phyloP scores from a whole-genome alignment of 64 coral and sea anemone genomes.

The Actinia equina region DNA sequence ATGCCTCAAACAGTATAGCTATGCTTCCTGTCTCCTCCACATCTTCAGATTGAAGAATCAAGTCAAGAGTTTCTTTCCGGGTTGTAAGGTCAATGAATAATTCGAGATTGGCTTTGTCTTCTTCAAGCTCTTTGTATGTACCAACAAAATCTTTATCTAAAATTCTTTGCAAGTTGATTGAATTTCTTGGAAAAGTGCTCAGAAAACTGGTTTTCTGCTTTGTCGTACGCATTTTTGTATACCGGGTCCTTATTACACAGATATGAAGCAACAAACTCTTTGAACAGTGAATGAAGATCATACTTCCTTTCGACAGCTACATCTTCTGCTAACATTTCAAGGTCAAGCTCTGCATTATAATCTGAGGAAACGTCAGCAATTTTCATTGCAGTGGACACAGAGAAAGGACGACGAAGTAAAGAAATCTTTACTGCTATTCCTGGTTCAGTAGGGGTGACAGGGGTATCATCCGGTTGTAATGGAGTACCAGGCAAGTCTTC shows the following conservation, averaged over 20 bases:
- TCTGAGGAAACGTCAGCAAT: not conserved
- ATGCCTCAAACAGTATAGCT: too few species aligned
- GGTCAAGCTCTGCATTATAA: slow-evolving; percentile 2
- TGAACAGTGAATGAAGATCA: slow-evolving; percentile 7
- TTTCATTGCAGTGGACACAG: slow-evolving; percentile 22
- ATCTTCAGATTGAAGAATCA: too few species aligned
- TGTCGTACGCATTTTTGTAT: not conserved
- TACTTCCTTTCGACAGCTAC: slow-evolving; percentile 12
- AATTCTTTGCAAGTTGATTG: slow-evolving; percentile 1
- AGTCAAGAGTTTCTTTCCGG: not conserved
- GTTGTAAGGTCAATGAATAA: not conserved
- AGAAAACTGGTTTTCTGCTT: slow-evolving; percentile 22
- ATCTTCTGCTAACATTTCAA: slow-evolving; percentile 33
- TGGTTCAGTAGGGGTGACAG: not conserved
- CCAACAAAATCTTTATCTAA: slow-evolving; percentile 48
- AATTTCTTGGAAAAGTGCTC: not conserved
- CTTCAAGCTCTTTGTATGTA: slow-evolving; percentile 30
- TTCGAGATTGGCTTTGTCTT: slow-evolving; percentile 43
- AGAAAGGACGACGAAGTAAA: slow-evolving; percentile 15
- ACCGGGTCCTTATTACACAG: not conserved
- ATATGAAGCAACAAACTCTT: slow-evolving; percentile 31
- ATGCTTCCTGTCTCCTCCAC: too few species aligned
- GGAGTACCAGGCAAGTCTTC: not conserved
- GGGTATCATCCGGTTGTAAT: not conserved
- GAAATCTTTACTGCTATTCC: slow-evolving; percentile 19